Evolutionary conservation across 2,113 vertebrate species (phyloP).

Genomic region (Monarcha castaneiventris): DNA sequence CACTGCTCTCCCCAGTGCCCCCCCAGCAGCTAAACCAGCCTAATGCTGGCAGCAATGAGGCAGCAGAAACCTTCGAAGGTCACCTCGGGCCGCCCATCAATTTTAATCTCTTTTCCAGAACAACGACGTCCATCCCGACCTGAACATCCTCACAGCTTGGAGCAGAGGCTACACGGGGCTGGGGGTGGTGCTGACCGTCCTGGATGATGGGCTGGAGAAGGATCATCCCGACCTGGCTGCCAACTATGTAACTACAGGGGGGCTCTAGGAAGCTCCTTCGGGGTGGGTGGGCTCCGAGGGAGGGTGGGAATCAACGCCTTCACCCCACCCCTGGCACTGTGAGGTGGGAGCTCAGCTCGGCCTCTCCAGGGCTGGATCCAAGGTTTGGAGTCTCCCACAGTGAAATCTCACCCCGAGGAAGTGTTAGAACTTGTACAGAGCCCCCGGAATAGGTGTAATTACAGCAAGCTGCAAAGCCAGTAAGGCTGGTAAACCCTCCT

Average conservation of each 20-base stretch:
- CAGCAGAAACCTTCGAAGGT: background rate
- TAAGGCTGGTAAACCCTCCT: background rate
- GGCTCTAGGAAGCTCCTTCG: background rate
- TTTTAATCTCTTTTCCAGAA: slow-evolving; percentile 69
- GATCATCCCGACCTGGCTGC: slow-evolving; percentile 89
- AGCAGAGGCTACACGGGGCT: slow-evolving; percentile 86
- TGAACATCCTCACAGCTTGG: slow-evolving; percentile 91
- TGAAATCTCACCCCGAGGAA: background rate
- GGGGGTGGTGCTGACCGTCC: slow-evolving; percentile 89
- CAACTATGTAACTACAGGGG: slow-evolving; percentile 84
- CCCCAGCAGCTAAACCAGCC: rapidly evolving
- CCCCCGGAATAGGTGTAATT: background rate
- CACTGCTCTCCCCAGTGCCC: background rate
- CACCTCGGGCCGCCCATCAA: background rate
- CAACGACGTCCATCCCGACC: slow-evolving; percentile 80
- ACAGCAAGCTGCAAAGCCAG: slow-evolving; percentile 29
- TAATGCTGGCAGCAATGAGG: background rate
- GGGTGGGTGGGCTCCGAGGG: background rate
- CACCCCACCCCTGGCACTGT: rapidly evolving
- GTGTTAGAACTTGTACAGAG: background rate
- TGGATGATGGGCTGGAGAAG: slow-evolving; percentile 95
- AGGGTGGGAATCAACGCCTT: background rate
- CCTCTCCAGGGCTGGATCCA: background rate
- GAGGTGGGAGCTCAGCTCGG: background rate
- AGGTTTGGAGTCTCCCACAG: background rate